These are phyloP conservation scores for Trachythela sp. DNA, from an alignment of 64 coral and sea anemone genomes.

Conservation along the genomic window DNA sequence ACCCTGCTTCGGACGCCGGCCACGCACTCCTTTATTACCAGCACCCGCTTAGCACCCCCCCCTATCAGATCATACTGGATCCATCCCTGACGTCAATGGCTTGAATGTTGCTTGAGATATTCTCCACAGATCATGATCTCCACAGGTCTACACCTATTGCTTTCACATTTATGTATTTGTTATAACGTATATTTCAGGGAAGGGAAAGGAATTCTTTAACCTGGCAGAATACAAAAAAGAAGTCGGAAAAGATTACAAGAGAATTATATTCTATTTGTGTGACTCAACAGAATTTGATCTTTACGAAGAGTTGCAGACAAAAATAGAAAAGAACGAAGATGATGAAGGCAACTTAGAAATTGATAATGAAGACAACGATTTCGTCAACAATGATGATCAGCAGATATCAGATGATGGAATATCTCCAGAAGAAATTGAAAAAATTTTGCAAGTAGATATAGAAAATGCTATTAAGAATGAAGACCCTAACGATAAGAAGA, in stretches of 20 bases:
- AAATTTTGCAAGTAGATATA: neutral
- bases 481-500: neutral
- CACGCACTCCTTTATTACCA: too few species aligned
- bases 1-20: too few species aligned
- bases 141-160: too few species aligned
- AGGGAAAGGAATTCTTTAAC: neutral
- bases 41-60: too few species aligned
- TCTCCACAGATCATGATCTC: too few species aligned
- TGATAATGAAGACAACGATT: neutral
- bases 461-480: conserved; percentile 2
- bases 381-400: neutral
- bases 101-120: too few species aligned
- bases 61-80: too few species aligned
- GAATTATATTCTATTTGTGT: neutral
- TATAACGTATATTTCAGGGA: neutral
- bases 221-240: neutral
- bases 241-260: conserved; percentile 7
- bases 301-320: neutral
- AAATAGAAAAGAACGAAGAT: neutral
- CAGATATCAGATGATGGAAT: neutral
- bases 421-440: neutral
- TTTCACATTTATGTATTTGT: neutral
- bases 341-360: neutral
- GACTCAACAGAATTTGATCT: neutral
- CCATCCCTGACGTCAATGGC: too few species aligned